A percentile compares a stretch with the other conserved stretches of the same genome.
Conservation (phyloP, 2,797 vertebrate genomes). For the Phoxinus dragarum region DNA sequence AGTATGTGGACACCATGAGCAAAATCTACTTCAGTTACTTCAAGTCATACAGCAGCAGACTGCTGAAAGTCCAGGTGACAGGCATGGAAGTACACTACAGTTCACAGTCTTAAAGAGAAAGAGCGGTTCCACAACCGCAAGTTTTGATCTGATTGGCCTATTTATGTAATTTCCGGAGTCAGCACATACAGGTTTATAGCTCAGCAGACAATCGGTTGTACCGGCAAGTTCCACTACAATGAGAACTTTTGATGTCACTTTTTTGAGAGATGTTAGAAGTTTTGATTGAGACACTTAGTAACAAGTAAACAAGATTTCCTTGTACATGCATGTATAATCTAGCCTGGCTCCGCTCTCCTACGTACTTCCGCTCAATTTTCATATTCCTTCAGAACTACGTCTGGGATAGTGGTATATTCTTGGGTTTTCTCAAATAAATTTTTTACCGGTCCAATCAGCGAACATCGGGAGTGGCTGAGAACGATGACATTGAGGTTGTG, state of each 20-base stretch:
- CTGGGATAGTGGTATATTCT: too few species aligned
- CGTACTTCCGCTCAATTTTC: too few species aligned
- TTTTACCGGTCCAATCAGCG: too few species aligned
- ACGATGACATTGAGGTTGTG: too few species aligned
- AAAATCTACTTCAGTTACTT: slow-evolving; percentile 94
- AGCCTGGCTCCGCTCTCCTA: too few species aligned
- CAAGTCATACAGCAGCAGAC: slow-evolving; percentile 89
- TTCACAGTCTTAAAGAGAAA: neutral
- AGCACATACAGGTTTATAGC: neutral
- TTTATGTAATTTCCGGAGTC: neutral
- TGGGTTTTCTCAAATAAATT: too few species aligned
- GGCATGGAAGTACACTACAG: neutral
- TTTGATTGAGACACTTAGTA: neutral
- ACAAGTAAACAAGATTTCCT: neutral
- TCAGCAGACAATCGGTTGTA: neutral
- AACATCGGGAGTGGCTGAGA: too few species aligned
- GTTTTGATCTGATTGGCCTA: neutral
- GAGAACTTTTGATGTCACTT: neutral
- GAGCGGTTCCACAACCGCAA: neutral
- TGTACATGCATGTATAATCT: neutral
- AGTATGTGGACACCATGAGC: slow-evolving; percentile 93
- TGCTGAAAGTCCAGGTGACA: slow-evolving; percentile 93
- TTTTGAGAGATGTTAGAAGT: neutral
- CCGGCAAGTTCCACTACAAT: neutral
- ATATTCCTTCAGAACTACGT: too few species aligned